Evolutionary conservation across 1,140 invertebrate species (phyloP), one percentile per base, ranked within the genome.

Genomic region (Vollenhovia emeryi): DNA sequence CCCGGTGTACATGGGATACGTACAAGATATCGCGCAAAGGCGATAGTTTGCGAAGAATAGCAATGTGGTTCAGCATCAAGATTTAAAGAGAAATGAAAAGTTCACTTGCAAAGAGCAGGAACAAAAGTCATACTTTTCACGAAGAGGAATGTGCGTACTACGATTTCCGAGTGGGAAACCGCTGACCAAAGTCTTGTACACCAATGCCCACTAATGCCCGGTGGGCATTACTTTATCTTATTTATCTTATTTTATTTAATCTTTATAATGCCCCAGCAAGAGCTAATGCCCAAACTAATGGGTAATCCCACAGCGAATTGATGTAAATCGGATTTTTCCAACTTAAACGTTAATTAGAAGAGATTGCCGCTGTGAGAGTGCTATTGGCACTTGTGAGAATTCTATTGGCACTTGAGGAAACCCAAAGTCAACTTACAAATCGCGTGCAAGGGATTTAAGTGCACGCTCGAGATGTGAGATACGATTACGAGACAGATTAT

Each of bases 331-430:
- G 0, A 24, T 27, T 18, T 18, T 27, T 18, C 1, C 15, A 68
- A 68, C 13, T 68, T 30, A 4, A n/a, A 62, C 1, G 50, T 69
- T 69, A 69, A 69, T 50, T 48, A 30, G 1, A 69, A 69, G n/a
- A 45, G 15, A 11, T 21, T 21, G 3, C 9, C 5, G 21, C 5
- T 57, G 3, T 9, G 45, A 48, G 15, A 50, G 27, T 27, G 33
- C 11, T 24, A 8, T 13, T 48, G 8, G 0, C 30, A 59, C 27
- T 62, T 45, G 1, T n/a, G n/a, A n/a, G n/a, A n/a, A n/a, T 50
- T 50, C 11, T 24, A 8, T 13, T 48, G 8, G 0, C 30, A 59
- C 27, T 62, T 45, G 1, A 27, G 1, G n/a, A 76, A 62, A 76
- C 4, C 8, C 11, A 24, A 60, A 76, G 24, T 30, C 55, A n/a